Evolutionary conservation across 2,888 invertebrate species (phyloP).

Genomic region (Selenia dentaria): DNA sequence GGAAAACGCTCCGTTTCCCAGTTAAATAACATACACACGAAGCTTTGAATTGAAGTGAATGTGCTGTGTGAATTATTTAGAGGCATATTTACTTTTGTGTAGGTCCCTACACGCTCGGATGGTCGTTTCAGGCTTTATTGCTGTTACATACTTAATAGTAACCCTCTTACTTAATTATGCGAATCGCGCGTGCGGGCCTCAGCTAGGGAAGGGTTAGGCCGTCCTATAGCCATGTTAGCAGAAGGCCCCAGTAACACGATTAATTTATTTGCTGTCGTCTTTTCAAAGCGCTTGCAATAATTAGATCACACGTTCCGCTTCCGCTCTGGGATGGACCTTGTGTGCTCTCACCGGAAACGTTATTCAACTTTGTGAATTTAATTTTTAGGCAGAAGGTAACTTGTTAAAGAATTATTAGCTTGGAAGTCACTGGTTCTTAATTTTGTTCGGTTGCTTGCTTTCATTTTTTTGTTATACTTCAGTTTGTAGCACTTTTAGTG

Average conservation of each 20-base stretch:
- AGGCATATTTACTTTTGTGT: conserved; percentile 62
- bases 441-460: conserved; percentile 47
- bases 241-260: conserved; percentile 64
- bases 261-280: conserved; percentile 66
- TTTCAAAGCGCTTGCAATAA: conserved; percentile 52
- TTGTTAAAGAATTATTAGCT: conserved; percentile 28
- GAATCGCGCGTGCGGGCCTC: conserved; percentile 59
- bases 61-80: conserved; percentile 56
- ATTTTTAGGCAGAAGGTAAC: conserved; percentile 13
- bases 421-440: conserved; percentile 38
- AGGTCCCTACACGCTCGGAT: conserved; percentile 54
- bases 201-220: conserved; percentile 55
- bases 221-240: conserved; percentile 59
- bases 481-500: too few relatives aligned
- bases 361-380: conserved; percentile 28
- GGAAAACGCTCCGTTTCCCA: conserved; percentile 5
- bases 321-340: conserved; percentile 32
- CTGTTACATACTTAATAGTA: conserved; percentile 79
- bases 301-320: conserved; percentile 46
- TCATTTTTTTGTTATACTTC: conserved; percentile 37
- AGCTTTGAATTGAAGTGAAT: conserved; percentile 42
- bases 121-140: conserved; percentile 66
- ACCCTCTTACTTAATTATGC: conserved; percentile 80
- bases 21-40: conserved; percentile 22
- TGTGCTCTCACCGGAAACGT: conserved; percentile 27